Base-by-base conservation (phyloP, 1,140 invertebrate genomes). In the Globodera rostochiensis region DNA sequence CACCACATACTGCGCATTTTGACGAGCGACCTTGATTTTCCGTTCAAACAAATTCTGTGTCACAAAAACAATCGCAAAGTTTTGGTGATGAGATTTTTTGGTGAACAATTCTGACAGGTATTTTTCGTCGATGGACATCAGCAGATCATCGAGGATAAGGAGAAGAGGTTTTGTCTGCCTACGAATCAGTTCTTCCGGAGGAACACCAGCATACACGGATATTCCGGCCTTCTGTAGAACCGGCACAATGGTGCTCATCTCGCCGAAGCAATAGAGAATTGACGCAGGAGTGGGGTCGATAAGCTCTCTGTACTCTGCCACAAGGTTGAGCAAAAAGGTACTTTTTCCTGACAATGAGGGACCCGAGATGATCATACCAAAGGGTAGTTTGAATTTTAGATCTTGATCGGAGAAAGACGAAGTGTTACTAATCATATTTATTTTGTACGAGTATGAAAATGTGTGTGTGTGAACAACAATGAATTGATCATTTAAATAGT, bases 1-100 rank as follows among this genome's bases (percentile, higher is more conserved):
- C 8, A 78, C 69, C 36, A 78, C 36, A 46, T 78, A 78, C 74
- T 78, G 76, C 9, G 60, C 69, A 73, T 78, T 78, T 36, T 77
- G 53, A 6, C 75, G n/a, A 6, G 75, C 75, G 6, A 77, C 75
- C 11, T 75, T 75, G 6, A 77, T 60, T 4, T 25, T 25, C 0
- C 25, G 25, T 1, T 25, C 25, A 25, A 25, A 25, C 25, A 25
- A 25, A 25, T 25, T 25, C 25, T 25, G 25, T 25, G 25, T 25
- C 25, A 25, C 25, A 25, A 25, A 25, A 25, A 25, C 25, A 25
- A 25, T 1, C 25, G 25, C 25, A 25, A 25, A 25, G 25, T 25
- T 25, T 25, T 25, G 25, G 25, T 25, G 25, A 1, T 25, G 25
- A 0, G 25, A 25, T 1, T 25, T 25, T 25, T 25, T 25, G 25